Conservation (phyloP, 2,888 invertebrate genomes). For the Lasioglossum villosulum region DNA sequence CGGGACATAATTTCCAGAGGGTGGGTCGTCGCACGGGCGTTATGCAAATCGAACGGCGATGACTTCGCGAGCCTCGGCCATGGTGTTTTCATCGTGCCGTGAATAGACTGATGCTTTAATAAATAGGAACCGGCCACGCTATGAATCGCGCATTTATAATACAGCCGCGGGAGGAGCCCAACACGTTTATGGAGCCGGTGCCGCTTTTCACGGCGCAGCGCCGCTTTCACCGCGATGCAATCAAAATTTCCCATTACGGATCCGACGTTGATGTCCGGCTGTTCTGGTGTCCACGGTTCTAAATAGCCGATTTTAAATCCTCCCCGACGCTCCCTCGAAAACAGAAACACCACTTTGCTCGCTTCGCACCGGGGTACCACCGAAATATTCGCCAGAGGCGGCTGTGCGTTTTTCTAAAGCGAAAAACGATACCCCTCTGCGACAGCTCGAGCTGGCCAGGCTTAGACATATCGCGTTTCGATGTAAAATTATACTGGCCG, state of each 20-base stretch:
- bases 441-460: slow-evolving; percentile 44
- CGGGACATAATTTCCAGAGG: slow-evolving; percentile 32
- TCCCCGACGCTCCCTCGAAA: neutral
- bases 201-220: slow-evolving; percentile 21
- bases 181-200: slow-evolving; percentile 8
- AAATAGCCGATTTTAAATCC: slow-evolving; percentile 7
- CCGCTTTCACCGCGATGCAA: slow-evolving; percentile 18
- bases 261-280: slow-evolving; percentile 12
- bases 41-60: slow-evolving; percentile 44
- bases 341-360: neutral
- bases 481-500: slow-evolving; percentile 58
- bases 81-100: slow-evolving; percentile 29
- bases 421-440: slow-evolving; percentile 58
- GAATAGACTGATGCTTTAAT: slow-evolving; percentile 46
- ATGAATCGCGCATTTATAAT: slow-evolving; percentile 44
- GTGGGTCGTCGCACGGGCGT: slow-evolving; percentile 1
- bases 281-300: neutral
- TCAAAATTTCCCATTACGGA: slow-evolving; percentile 32
- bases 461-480: slow-evolving; percentile 58
- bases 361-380: neutral
- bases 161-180: slow-evolving; percentile 16
- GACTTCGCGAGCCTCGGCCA: slow-evolving; percentile 24
- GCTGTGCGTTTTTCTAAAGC: slow-evolving; percentile 17
- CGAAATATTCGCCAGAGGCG: slow-evolving; percentile 22
- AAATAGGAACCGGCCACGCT: slow-evolving; percentile 31